Conservation (phyloP, 2,888 invertebrate species). For the Sympetrum striolatum region DNA sequence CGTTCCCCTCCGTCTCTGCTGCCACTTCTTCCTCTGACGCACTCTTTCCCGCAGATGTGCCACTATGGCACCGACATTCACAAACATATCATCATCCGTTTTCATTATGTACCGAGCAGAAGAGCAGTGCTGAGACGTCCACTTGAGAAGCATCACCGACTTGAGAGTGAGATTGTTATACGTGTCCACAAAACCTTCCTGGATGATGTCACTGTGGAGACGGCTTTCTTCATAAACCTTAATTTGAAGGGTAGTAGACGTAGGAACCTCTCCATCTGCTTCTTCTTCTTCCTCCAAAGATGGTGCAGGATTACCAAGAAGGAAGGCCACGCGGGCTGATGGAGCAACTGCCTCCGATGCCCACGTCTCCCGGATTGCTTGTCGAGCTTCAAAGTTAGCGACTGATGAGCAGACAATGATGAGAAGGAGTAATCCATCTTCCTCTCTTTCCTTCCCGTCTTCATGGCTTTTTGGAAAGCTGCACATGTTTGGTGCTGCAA, state of each 20-base stretch:
- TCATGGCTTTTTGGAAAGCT: conserved; percentile 12
- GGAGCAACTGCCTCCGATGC: conserved; percentile 58
- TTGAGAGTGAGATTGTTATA: conserved; percentile 88
- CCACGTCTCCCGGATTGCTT: conserved; percentile 77
- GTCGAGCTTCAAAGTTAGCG: conserved; percentile 69
- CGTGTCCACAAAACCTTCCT: conserved; percentile 82
- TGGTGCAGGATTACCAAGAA: conserved; percentile 18
- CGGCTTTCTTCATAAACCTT: conserved; percentile 72
- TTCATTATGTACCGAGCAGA: conserved; percentile 76
- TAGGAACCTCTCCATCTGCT: not conserved
- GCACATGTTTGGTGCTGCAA: conserved; percentile 57
- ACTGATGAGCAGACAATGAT: conserved; percentile 80
- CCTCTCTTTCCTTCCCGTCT: conserved; percentile 47
- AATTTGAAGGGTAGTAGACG: conserved; percentile 61
- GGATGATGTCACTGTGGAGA: conserved; percentile 77
- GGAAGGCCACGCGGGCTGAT: not conserved
- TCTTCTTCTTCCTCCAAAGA: conserved; percentile 2
- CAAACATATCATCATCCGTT: conserved; percentile 86
- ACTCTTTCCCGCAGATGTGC: conserved; percentile 49
- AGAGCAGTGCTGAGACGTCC: conserved; percentile 74
- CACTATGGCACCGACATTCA: conserved; percentile 76
- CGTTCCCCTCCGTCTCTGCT: conserved; percentile 14
- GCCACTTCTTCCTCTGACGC: conserved; percentile 10
- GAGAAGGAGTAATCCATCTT: conserved; percentile 65
- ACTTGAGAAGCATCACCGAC: conserved; percentile 83